Evolutionary conservation across 2,113 vertebrate species (phyloP), one percentile per base, ranked within the genome.

Genomic region (Halichoerus grypus): DNA sequence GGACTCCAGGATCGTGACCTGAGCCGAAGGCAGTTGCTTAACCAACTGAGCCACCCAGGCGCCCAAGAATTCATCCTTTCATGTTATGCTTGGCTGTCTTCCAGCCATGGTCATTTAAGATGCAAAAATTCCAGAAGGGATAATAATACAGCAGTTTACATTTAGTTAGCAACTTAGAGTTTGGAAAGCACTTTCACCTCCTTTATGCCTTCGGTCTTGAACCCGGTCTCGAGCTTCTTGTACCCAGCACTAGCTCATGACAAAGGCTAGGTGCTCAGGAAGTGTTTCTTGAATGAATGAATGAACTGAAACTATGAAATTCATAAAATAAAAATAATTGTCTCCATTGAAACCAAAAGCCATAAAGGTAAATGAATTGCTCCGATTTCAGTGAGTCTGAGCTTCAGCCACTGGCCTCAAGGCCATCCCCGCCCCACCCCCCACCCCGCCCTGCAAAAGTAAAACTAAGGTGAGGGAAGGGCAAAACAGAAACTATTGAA

Each of bases 141-240:
- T 65, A 53, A 84, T 91, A 63, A 93, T 15, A n/a, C 31, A 39
- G 21, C 19, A 28, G 33, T 28, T 76, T 82, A 21, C 39, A 42
- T 88, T 92, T 82, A 53, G 71, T 85, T 89, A 89, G 72, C 15
- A 53, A 71, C 33, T 81, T 76, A 46, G 42, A 61, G 33, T 96
- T 85, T 76, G 1, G 55, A 83, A 74, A 81, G 7, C 49, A 65
- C n/a, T 21, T 95, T 88, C 71, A n/a, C 49, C 96, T 93, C 19
- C n/a, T 26, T 85, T 51, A 5, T 21, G 11, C 63, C 89, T 85
- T 76, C 31, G 10, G 46, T 61, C 39, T 95, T 85, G 31, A 84
- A 84, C 39, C 31, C 1, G 22, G 81, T 69, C 88, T 84, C 91
- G 5, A 86, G 21, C 26, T 86, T 65, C 21, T 16, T 21, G 14